These are phyloP conservation scores for Villa cingulata DNA, from an alignment of 2,888 invertebrate genomes.

Conservation along the genomic window DNA sequence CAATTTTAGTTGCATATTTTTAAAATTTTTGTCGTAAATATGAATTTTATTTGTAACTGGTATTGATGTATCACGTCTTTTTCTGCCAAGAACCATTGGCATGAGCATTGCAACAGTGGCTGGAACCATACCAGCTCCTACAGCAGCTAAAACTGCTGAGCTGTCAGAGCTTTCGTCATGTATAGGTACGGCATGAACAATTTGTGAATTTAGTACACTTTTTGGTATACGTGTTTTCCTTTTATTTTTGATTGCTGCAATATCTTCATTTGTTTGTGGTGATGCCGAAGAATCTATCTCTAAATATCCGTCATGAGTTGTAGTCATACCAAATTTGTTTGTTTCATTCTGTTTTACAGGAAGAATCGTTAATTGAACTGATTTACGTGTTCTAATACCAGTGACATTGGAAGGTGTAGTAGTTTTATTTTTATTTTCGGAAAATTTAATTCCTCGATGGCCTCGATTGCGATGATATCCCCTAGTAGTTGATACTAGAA, in stretches of 20 bases:
- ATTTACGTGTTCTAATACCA: slow-evolving; percentile 40
- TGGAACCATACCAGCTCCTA: slow-evolving; percentile 66
- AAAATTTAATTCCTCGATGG: slow-evolving; percentile 33
- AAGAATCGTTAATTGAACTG: slow-evolving; percentile 55
- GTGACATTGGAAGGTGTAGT: slow-evolving; percentile 13
- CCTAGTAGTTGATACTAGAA: slow-evolving; percentile 61
- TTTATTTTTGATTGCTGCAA: slow-evolving; percentile 12
- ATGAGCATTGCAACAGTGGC: slow-evolving; percentile 70
- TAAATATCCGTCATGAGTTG: slow-evolving; percentile 57
- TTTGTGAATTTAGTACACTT: slow-evolving; percentile 6
- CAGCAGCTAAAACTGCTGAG: slow-evolving; percentile 17
- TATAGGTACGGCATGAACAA: slow-evolving; percentile 12
- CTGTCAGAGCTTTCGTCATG: slow-evolving; percentile 11
- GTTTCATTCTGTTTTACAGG: slow-evolving; percentile 46
- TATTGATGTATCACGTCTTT: not conserved
- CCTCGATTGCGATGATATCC: slow-evolving; percentile 45
- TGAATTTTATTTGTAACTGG: too few species aligned
- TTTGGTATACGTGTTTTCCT: not conserved
- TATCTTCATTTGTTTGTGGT: slow-evolving; percentile 54
- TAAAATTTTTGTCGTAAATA: too few species aligned
- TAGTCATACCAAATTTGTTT: slow-evolving; percentile 37
- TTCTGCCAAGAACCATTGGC: slow-evolving; percentile 56
- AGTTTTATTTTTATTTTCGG: not conserved
- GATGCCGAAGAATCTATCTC: slow-evolving; percentile 62
- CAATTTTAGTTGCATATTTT: too few species aligned